Evolutionary conservation across 1,140 invertebrate genomes (phyloP), one percentile per base, ranked within the genome.

Genomic region (Drosophila nannoptera): DNA sequence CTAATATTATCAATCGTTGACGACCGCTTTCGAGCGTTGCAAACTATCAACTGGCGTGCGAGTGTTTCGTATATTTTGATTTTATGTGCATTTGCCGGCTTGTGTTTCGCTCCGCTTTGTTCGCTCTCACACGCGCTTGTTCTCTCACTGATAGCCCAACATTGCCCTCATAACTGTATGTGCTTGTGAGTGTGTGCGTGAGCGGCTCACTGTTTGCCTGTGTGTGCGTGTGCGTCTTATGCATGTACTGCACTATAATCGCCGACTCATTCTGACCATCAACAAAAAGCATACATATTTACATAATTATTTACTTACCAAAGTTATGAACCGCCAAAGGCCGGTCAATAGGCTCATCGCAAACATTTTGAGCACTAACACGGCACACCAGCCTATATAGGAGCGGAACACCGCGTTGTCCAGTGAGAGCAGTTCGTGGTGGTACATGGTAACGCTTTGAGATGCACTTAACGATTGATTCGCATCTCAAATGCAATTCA

Each of bases 341-440:
- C 78, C 91, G 0, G 93, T 94, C 14, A 93, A 75, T 4, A 90
- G 6, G 5, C 88, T 75, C 91, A 94, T 92, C 0, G 87, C 53
- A 52, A 93, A 56, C 56, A 93, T 89, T 89, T 94, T 94, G 0
- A 94, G 36, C 3, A 91, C 89, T 33, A 94, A 72, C 11, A 94
- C 45, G 11, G 87, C 89, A 2, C 90, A 78, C 90, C 92, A 94
- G 69, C 92, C 92, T 1, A 90, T 88, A 68, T 92, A 94, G 31
- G 89, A 78, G 36, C 84, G 82, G 22, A 93, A 90, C 4, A 92
- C 78, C 33, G 78, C 88, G 70, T 91, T 91, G 5, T 88, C 55
- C 31, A 76, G 29, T 1, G 74, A 74, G 49, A 88, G 64, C 31
- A 88, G 69, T 22, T 80, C 78, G 14, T 40, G 14, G n/a, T 74